phyloP scores from a whole-genome alignment of 2,797 vertebrate genomes.

The Taeniopygia guttata region DNA sequence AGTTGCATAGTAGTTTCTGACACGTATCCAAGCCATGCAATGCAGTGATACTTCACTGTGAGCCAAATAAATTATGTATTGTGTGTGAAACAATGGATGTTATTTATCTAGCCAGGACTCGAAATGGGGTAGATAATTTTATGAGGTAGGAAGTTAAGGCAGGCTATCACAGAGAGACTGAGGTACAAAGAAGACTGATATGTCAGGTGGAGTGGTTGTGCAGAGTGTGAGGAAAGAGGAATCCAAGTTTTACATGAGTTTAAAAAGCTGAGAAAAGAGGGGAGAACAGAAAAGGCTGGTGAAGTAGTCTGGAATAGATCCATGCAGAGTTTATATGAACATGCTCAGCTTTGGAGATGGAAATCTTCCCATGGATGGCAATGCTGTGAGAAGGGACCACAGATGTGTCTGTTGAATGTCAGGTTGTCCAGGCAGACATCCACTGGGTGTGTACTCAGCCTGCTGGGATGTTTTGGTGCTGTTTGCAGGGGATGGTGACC shows the following conservation, averaged over 20 bases:
- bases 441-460: not conserved
- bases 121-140: not conserved
- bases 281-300: not conserved
- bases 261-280: not conserved
- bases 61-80: conserved; percentile 22
- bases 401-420: not conserved
- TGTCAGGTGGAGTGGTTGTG: not conserved
- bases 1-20: not conserved
- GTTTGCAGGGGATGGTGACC: not conserved
- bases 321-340: not conserved
- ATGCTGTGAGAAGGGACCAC: not conserved
- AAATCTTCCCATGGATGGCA: not conserved
- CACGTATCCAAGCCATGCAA: not conserved
- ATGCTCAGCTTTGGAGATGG: not conserved
- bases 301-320: not conserved
- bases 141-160: not conserved
- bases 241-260: not conserved
- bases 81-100: not conserved
- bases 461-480: not conserved
- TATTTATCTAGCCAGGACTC: not conserved
- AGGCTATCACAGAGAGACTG: not conserved
- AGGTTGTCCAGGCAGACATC: not conserved
- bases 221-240: not conserved
- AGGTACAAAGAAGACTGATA: not conserved
- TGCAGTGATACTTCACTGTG: not conserved